phyloP scores from a whole-genome alignment of 30 jellyfish, hydroid and myxozoan genomes.

The Phacellophora camtschatica region DNA sequence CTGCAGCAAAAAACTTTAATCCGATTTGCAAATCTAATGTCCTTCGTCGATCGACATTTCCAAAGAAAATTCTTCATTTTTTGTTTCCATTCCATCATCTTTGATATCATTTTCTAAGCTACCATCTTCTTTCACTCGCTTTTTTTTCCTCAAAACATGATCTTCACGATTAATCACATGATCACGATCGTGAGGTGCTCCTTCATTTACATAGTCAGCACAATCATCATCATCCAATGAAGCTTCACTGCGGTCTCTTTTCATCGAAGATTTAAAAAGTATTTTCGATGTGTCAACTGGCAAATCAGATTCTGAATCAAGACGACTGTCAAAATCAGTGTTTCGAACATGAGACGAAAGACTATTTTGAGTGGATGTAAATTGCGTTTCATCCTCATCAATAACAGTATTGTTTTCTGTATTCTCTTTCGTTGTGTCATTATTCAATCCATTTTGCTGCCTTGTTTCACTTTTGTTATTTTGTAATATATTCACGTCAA shows the following conservation, averaged over 20 bases:
- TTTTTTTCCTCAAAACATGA: background rate
- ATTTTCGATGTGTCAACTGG: too few species aligned
- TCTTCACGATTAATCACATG: background rate
- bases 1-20: too few species aligned
- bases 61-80: background rate
- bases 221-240: background rate
- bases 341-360: background rate
- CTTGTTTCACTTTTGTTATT: too few species aligned
- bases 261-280: background rate
- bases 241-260: background rate
- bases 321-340: too few species aligned
- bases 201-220: background rate
- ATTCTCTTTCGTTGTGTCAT: background rate
- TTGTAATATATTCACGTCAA: too few species aligned
- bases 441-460: too few species aligned
- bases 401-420: background rate
- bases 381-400: background rate
- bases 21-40: background rate
- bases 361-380: background rate
- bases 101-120: background rate
- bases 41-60: conserved; percentile 13
- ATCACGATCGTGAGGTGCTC: background rate
- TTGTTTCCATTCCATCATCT: background rate
- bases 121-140: background rate
- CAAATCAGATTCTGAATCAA: too few species aligned